Conservation (phyloP, 2,888 invertebrate species). For the Macaria liturata region DNA sequence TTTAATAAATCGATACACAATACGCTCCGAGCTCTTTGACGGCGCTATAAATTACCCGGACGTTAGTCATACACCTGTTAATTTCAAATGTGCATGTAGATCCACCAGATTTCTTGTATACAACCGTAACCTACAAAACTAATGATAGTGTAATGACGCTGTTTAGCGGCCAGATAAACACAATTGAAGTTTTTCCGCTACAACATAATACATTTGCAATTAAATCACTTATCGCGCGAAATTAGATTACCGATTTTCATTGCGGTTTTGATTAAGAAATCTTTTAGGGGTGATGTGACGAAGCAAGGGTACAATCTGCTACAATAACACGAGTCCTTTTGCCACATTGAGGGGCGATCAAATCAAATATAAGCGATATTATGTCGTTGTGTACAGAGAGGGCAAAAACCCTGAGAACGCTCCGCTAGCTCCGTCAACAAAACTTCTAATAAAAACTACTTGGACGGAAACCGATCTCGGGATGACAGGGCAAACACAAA, state of each 20-base stretch:
- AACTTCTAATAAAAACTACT: constrained; percentile 79
- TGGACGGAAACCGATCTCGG: constrained; percentile 60
- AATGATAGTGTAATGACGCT: constrained; percentile 23
- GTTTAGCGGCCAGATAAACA: constrained; percentile 6
- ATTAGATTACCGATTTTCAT: neutral
- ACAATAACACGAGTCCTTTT: constrained; percentile 51
- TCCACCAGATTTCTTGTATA: constrained; percentile 23
- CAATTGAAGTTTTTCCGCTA: constrained; percentile 1
- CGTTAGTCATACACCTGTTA: constrained; percentile 41
- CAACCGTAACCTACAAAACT: constrained; percentile 23
- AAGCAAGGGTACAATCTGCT: constrained; percentile 36
- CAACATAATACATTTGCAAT: constrained; percentile 4
- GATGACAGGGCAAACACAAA: constrained; percentile 60
- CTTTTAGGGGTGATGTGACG: constrained; percentile 32
- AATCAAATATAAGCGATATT: constrained; percentile 74
- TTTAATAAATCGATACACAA: constrained; percentile 29
- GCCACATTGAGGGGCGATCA: constrained; percentile 55
- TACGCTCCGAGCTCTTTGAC: constrained; percentile 42
- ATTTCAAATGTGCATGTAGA: constrained; percentile 37
- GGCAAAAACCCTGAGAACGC: constrained; percentile 49
- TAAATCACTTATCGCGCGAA: neutral
- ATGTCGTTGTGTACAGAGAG: constrained; percentile 67
- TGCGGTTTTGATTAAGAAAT: constrained; percentile 9
- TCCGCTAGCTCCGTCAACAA: constrained; percentile 67
- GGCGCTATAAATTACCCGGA: constrained; percentile 40